Conservation (phyloP, 1,140 invertebrate species). For the Drosophila navojoa region DNA sequence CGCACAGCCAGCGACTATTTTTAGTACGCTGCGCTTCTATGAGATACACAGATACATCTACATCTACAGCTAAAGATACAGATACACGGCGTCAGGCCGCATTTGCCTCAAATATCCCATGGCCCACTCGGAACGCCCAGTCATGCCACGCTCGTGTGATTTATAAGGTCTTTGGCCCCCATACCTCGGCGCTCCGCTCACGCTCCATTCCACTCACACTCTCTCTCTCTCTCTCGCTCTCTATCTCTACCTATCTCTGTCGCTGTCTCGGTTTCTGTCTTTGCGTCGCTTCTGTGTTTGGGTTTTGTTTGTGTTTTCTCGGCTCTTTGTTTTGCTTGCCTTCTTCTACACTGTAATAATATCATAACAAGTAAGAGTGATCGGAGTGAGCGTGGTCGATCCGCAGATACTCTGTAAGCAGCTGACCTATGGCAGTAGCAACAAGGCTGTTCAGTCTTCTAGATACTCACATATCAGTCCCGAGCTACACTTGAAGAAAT, state of each 20-base stretch:
- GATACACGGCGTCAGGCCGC: background rate
- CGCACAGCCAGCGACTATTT: constrained; percentile 57
- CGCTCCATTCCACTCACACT: background rate
- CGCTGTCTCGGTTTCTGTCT: constrained; percentile 17
- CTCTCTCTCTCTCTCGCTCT: background rate
- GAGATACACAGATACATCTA: constrained; percentile 16
- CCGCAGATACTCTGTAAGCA: background rate
- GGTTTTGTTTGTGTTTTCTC: constrained; percentile 44
- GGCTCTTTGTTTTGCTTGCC: constrained; percentile 77
- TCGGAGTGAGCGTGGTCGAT: background rate
- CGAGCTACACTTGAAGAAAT: background rate
- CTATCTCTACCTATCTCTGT: constrained; percentile 2
- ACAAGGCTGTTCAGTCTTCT: too few species aligned
- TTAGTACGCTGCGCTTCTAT: constrained; percentile 56
- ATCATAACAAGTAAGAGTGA: constrained; percentile 24
- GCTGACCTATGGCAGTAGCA: too few species aligned
- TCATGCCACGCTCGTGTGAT: constrained; percentile 81
- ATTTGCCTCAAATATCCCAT: constrained; percentile 15
- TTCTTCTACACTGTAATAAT: constrained; percentile 65
- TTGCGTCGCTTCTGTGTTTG: constrained; percentile 35
- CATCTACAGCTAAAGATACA: constrained; percentile 6
- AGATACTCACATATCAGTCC: too few species aligned
- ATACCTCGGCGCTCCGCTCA: background rate
- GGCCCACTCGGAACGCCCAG: constrained; percentile 64
- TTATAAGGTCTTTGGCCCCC: constrained; percentile 79